Conservation (phyloP, 2,888 invertebrate species). For the Melieria crassipennis region DNA sequence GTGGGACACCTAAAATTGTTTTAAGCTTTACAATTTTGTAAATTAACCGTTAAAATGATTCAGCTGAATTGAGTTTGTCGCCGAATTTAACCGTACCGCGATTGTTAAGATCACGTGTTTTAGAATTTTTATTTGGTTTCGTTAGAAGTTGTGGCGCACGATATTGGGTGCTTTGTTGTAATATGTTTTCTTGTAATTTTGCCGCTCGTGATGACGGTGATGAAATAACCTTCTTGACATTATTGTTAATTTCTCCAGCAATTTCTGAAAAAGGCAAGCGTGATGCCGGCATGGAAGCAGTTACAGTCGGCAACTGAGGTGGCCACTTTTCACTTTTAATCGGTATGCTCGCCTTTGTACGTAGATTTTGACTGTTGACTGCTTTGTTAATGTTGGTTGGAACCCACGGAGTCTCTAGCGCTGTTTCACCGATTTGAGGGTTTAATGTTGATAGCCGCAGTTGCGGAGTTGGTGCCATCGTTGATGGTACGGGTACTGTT, state of each 20-base stretch:
- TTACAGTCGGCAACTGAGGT: slow-evolving; percentile 26
- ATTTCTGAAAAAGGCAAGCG: not conserved
- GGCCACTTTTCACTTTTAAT: slow-evolving; percentile 55
- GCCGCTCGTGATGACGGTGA: not conserved
- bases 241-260: too few species aligned
- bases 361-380: slow-evolving; percentile 36
- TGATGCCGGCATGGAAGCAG: slow-evolving; percentile 16
- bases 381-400: slow-evolving; percentile 34
- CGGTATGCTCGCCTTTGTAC: slow-evolving; percentile 41
- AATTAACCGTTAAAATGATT: slow-evolving; percentile 1
- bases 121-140: slow-evolving; percentile 27
- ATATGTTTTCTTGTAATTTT: not conserved
- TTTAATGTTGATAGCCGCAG: slow-evolving; percentile 1
- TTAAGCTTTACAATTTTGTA: not conserved
- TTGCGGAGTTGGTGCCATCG: slow-evolving; percentile 15
- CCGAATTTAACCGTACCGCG: slow-evolving; percentile 57
- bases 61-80: slow-evolving; percentile 50
- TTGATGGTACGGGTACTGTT: slow-evolving; percentile 38
- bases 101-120: slow-evolving; percentile 41
- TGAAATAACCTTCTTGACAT: too few species aligned
- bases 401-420: slow-evolving; percentile 32
- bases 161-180: not conserved
- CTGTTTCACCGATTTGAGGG: not conserved
- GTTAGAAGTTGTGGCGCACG: not conserved
- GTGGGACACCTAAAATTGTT: too few species aligned